These are phyloP conservation scores for Nebria ingens DNA, from an alignment of 1,140 invertebrate genomes.

Conservation along the genomic window DNA sequence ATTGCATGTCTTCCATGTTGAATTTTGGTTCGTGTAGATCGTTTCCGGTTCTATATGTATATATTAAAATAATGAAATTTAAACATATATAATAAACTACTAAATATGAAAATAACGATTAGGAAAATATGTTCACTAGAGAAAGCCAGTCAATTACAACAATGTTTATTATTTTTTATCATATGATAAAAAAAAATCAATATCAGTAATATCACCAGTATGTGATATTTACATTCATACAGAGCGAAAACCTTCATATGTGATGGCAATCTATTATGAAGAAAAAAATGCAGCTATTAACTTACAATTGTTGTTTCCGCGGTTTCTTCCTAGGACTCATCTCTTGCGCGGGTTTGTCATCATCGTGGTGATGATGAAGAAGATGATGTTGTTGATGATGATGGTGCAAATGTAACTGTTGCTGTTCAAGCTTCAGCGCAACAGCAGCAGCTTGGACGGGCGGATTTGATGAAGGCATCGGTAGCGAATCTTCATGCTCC, in stretches of 20 bases:
- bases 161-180: too few species aligned
- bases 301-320: slow-evolving; percentile 61
- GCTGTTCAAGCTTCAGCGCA: slow-evolving; percentile 24
- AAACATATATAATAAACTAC: neutral
- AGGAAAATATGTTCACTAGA: too few species aligned
- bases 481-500: slow-evolving; percentile 49
- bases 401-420: slow-evolving; percentile 30
- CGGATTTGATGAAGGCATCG: slow-evolving; percentile 31
- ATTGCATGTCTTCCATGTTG: slow-evolving; percentile 50
- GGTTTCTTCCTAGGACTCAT: slow-evolving; percentile 62
- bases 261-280: too few species aligned
- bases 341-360: slow-evolving; percentile 28
- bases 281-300: too few species aligned
- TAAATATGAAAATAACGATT: neutral
- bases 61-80: too few species aligned
- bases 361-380: slow-evolving; percentile 23
- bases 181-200: too few species aligned
- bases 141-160: too few species aligned
- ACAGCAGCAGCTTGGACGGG: neutral
- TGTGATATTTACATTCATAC: too few species aligned
- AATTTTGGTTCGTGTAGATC: slow-evolving; percentile 50
- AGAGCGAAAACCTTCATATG: too few species aligned
- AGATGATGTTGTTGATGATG: neutral
- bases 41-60: slow-evolving; percentile 45
- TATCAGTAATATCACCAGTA: too few species aligned